Conservation (phyloP, 2,888 invertebrate genomes). For the Xestia rhomboidea region DNA sequence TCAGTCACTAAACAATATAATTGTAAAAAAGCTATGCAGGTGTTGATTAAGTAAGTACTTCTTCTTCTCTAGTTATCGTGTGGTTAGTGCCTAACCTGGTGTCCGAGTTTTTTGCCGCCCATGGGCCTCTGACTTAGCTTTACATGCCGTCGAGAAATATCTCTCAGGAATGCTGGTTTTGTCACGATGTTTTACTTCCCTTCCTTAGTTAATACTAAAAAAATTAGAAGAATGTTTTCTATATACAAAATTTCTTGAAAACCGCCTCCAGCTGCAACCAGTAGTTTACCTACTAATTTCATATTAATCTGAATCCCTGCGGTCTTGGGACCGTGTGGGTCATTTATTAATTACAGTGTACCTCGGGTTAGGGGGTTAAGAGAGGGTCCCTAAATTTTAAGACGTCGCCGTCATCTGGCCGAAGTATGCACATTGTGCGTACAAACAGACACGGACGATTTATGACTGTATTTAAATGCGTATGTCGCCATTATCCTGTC, state of each 20-base stretch:
- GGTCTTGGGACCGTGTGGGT: conserved; percentile 81
- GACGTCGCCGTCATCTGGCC: conserved; percentile 87
- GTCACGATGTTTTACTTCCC: too few species aligned
- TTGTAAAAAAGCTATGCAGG: neutral
- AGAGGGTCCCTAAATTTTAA: conserved; percentile 89
- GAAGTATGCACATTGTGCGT: conserved; percentile 82
- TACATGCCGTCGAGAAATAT: too few species aligned
- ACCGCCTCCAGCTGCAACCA: conserved; percentile 13
- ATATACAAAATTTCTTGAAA: neutral
- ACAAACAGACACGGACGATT: conserved; percentile 75
- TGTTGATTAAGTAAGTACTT: neutral
- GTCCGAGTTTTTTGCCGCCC: too few species aligned
- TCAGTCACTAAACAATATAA: neutral
- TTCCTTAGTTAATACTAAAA: too few species aligned
- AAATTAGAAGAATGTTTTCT: neutral
- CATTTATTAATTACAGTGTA: conserved; percentile 90
- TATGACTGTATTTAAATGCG: conserved; percentile 77
- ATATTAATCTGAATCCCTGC: conserved; percentile 75
- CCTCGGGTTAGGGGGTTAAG: conserved; percentile 80
- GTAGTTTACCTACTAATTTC: conserved; percentile 72
- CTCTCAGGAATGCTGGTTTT: too few species aligned
- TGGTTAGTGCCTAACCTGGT: too few species aligned
- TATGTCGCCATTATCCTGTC: conserved; percentile 64
- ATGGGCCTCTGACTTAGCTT: too few species aligned
- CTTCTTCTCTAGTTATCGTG: too few species aligned